phyloP scores from a whole-genome alignment of 2,113 vertebrate genomes.

The Gobius niger region DNA sequence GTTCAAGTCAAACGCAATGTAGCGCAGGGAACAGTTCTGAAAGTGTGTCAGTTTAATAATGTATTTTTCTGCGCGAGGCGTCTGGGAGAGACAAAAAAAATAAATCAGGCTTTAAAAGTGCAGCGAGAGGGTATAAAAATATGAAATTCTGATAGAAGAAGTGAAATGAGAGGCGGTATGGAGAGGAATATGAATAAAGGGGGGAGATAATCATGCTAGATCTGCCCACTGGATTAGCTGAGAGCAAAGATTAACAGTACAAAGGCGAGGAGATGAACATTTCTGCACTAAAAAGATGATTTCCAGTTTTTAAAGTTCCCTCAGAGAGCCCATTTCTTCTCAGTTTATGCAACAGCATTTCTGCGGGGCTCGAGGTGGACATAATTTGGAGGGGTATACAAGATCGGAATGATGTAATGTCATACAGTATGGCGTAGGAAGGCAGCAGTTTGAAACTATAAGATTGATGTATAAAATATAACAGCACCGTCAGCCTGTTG shows the following conservation, averaged over 20 bases:
- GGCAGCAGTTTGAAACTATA: conserved; percentile 15
- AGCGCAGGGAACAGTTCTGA: conserved; percentile 28
- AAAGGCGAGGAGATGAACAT: conserved; percentile 46
- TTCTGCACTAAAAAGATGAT: conserved; percentile 38
- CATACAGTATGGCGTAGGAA: conserved; percentile 33
- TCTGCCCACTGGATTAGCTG: conserved; percentile 76
- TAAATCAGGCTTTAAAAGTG: conserved; percentile 36
- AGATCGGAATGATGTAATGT: conserved; percentile 42
- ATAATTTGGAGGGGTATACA: conserved; percentile 24
- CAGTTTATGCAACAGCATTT: conserved; percentile 54
- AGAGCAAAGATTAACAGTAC: conserved; percentile 71
- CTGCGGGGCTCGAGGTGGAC: conserved; percentile 22
- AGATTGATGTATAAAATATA: conserved; percentile 13
- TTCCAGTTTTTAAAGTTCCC: conserved; percentile 55
- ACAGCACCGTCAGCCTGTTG: conserved; percentile 9
- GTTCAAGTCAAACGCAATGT: background rate
- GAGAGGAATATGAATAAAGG: conserved; percentile 68
- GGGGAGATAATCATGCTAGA: conserved; percentile 71
- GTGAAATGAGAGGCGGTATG: conserved; percentile 56
- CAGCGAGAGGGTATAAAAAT: conserved; percentile 15
- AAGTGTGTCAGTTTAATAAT: conserved; percentile 40
- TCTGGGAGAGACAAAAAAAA: conserved; percentile 13
- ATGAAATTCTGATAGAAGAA: conserved; percentile 38
- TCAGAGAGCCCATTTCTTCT: conserved; percentile 47
- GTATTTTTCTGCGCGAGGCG: conserved; percentile 43